A percentile compares a stretch with the other conserved stretches of the same genome.
These are phyloP conservation scores for Pseudorectes ferrugineus DNA, from an alignment of 2,113 vertebrate species.

Conservation along the genomic window DNA sequence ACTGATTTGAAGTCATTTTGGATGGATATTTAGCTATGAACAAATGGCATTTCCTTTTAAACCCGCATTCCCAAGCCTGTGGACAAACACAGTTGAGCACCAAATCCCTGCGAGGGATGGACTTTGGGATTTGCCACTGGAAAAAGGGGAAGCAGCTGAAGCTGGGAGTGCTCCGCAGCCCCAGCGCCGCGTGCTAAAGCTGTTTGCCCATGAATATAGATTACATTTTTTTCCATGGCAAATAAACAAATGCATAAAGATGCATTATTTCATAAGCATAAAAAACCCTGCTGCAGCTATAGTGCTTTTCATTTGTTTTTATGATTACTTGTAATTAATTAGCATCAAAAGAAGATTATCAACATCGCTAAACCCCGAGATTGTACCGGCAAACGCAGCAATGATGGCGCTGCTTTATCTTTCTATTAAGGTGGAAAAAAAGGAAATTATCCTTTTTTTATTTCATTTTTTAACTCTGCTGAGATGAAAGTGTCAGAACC, in stretches of 20 bases:
- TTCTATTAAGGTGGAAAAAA: slow-evolving; percentile 37
- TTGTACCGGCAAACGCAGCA: slow-evolving; percentile 25
- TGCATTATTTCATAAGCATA: slow-evolving; percentile 66
- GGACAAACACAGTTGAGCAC: fast-evolving
- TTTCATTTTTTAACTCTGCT: background rate
- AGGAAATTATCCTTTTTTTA: background rate
- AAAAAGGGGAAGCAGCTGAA: background rate
- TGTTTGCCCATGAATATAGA: slow-evolving; percentile 69
- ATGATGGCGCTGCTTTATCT: slow-evolving; percentile 45
- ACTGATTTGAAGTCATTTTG: background rate
- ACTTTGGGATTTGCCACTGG: background rate
- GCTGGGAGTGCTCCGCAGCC: background rate
- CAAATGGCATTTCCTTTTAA: fast-evolving
- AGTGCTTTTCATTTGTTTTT: slow-evolving; percentile 74
- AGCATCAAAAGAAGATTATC: slow-evolving; percentile 75
- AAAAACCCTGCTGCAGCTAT: slow-evolving; percentile 63
- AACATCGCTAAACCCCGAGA: slow-evolving; percentile 40
- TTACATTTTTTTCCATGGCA: slow-evolving; percentile 55
- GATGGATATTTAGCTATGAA: background rate
- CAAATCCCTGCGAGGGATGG: fast-evolving
- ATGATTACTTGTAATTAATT: slow-evolving; percentile 77
- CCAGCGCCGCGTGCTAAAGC: background rate
- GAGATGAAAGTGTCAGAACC: slow-evolving; percentile 33
- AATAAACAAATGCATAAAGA: slow-evolving; percentile 75
- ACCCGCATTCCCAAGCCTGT: background rate